Conservation (phyloP, 2,888 invertebrate genomes). For the Coelopa pilipes region DNA sequence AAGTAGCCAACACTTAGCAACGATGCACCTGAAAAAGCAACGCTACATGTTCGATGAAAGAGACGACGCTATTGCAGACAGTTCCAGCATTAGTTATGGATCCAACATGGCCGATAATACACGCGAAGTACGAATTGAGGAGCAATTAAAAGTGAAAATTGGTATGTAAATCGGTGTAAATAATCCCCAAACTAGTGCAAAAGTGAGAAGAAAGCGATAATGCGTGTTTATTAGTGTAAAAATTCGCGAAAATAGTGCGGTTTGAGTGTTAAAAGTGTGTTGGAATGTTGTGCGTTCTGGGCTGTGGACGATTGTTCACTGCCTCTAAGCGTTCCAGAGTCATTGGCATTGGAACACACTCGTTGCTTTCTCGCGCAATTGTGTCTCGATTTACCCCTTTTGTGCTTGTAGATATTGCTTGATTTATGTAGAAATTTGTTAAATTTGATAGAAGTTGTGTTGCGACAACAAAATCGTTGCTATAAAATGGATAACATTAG, state of each 20-base stretch:
- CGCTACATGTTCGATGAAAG: slow-evolving; percentile 58
- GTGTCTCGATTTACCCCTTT: background rate
- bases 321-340: slow-evolving; percentile 35
- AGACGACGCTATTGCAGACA: slow-evolving; percentile 49
- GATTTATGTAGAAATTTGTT: background rate
- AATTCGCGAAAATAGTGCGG: slow-evolving; percentile 1
- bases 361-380: slow-evolving; percentile 29
- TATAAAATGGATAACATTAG: slow-evolving; percentile 13
- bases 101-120: slow-evolving; percentile 92
- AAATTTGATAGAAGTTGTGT: slow-evolving; percentile 15
- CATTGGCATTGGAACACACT: slow-evolving; percentile 44
- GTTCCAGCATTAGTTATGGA: slow-evolving; percentile 74
- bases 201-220: slow-evolving; percentile 37
- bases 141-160: slow-evolving; percentile 93
- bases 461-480: background rate
- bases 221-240: slow-evolving; percentile 19
- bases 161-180: slow-evolving; percentile 74
- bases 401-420: background rate
- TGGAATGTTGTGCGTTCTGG: slow-evolving; percentile 50
- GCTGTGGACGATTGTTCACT: slow-evolving; percentile 46
- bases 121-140: slow-evolving; percentile 90
- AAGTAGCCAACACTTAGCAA: slow-evolving; percentile 47
- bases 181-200: slow-evolving; percentile 44
- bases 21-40: slow-evolving; percentile 63
- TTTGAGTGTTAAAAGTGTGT: slow-evolving; percentile 49